phyloP scores from a whole-genome alignment of 2,113 vertebrate genomes.

The Hipposideros armiger region DNA sequence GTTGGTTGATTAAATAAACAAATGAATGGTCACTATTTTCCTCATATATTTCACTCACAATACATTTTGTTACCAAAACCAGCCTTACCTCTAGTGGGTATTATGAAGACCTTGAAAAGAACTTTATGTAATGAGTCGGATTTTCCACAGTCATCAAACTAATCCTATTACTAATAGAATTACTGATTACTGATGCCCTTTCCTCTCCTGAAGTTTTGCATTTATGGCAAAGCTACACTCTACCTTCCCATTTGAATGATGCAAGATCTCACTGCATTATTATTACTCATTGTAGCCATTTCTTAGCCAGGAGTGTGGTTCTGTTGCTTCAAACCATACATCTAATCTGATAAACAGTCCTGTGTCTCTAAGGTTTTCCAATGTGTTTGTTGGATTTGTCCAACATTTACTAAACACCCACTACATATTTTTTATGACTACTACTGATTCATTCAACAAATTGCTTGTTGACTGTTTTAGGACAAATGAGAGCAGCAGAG shows the following conservation, averaged over 20 bases:
- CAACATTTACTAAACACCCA: background rate
- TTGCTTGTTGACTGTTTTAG: background rate
- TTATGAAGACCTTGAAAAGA: background rate
- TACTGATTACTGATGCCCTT: background rate
- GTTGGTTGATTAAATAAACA: background rate
- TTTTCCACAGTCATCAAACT: background rate
- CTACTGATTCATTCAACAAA: background rate
- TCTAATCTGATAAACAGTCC: background rate
- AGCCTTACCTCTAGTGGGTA: background rate
- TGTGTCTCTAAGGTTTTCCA: slow-evolving; percentile 8
- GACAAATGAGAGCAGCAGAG: background rate
- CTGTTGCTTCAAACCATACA: background rate
- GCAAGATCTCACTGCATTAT: background rate
- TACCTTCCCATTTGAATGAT: background rate
- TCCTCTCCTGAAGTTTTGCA: background rate
- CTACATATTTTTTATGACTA: slow-evolving; percentile 10
- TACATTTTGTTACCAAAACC: slow-evolving; percentile 5
- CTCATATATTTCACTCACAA: background rate
- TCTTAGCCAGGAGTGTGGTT: background rate
- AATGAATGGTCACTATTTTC: background rate
- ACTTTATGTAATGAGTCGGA: background rate
- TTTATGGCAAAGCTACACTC: background rate
- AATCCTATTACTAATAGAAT: slow-evolving; percentile 1
- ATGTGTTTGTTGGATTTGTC: background rate
- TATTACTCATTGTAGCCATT: background rate